These are phyloP conservation scores for Coryphaenoides rupestris DNA, from an alignment of 2,113 vertebrate species.

Conservation along the genomic window DNA sequence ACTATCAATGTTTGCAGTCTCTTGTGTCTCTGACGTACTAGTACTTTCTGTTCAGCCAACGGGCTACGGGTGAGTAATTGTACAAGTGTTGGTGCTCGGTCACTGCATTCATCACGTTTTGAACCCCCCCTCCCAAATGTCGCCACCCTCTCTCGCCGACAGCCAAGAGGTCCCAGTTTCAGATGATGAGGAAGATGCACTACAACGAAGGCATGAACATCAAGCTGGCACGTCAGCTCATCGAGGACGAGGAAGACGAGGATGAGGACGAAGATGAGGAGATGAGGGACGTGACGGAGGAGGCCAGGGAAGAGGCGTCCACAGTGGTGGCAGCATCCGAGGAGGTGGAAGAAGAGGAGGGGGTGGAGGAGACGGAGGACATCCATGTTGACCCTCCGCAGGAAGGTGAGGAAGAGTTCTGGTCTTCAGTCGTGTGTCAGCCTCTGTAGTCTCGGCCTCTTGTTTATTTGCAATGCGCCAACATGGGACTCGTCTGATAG, in stretches of 20 bases:
- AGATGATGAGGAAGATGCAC: constrained; percentile 97
- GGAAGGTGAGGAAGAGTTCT: constrained; percentile 56
- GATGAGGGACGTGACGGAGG: constrained; percentile 81
- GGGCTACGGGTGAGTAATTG: too few relatives aligned
- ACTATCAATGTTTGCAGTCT: too few relatives aligned
- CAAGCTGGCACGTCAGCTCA: constrained; percentile 91
- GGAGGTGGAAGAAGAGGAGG: constrained; percentile 71
- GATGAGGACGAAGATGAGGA: constrained; percentile 82
- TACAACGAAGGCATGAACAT: constrained; percentile 97
- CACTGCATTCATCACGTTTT: not conserved
- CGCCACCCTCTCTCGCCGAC: not conserved
- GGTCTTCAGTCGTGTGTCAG: too few relatives aligned
- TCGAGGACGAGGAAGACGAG: constrained; percentile 82
- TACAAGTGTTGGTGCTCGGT: too few relatives aligned
- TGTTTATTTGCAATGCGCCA: too few relatives aligned
- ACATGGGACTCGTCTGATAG: too few relatives aligned
- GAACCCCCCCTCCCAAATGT: not conserved
- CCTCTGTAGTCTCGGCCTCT: too few relatives aligned
- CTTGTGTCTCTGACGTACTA: too few relatives aligned
- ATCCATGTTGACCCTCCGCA: constrained; percentile 76
- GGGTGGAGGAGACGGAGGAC: constrained; percentile 76
- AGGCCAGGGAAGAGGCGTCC: constrained; percentile 69
- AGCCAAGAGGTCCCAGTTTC: constrained; percentile 91
- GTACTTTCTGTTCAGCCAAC: too few relatives aligned
- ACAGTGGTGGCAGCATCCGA: constrained; percentile 62